Base-by-base conservation (phyloP, 1,140 invertebrate species). In the Fopius arisanus region DNA sequence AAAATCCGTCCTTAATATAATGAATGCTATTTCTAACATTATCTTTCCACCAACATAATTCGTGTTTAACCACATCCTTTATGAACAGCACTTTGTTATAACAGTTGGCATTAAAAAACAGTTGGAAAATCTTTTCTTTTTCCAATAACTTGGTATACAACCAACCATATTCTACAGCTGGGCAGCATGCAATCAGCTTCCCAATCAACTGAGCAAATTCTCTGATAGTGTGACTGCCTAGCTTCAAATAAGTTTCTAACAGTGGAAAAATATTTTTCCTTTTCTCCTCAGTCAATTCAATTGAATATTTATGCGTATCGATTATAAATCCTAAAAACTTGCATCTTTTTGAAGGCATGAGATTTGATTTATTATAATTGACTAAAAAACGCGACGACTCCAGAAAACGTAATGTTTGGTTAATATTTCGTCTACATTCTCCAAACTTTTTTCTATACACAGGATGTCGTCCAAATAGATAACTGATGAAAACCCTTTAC, bases 301-400 rank as follows among this genome's bases (percentile, higher is more conserved):
- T 26, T 2, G 51, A 19, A 59, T 31, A 69, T 29, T 68, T 29
- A 1, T 31, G 7, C 2, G 26, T 63, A 33, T 74, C 28, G 16
- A 74, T 54, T 10, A 70, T 73, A 70, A 76, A 70, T 3, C 75
- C 75, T 16, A 70, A 41, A 29, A 73, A 73, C 33, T 70, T 72
- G 31, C 71, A 76, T 73, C 31, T 43, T 1, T 28, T 76, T 21
- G n/a, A 23, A 1, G 70, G 67, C 16, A 29, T 66, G 4, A 72
- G 9, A 6, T 19, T 23, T 26, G 63, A 59, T 72, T 72, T 72
- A 5, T 72, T 67, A 9, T 5, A 26, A 40, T 72, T 71, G 12
- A 75, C 68, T 21, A 40, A 29, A 16, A 75, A 75, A 2, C 74
- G 66, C 19, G 72, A 33, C 10, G 70, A 72, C 12, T 51, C 31